phyloP scores from a whole-genome alignment of 2,113 vertebrate species.

The Spea bombifrons region DNA sequence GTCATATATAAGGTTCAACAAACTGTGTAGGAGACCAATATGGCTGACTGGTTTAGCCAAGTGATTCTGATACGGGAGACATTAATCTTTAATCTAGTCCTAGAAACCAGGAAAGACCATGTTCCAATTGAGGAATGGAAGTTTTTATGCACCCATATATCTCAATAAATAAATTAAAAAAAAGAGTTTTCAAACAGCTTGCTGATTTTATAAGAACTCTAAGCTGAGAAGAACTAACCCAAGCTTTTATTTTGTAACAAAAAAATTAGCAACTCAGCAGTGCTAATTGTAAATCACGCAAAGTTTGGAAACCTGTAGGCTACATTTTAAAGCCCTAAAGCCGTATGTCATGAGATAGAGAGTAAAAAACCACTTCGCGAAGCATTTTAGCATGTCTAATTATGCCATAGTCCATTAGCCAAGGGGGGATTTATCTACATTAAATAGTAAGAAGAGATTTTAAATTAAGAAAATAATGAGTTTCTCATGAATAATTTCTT shows the following conservation, averaged over 20 bases:
- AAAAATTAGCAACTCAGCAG: conserved; percentile 38
- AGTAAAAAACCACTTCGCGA: conserved; percentile 32
- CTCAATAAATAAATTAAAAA: no score
- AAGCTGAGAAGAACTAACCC: background rate
- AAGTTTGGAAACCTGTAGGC: conserved; percentile 33
- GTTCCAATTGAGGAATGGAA: no score
- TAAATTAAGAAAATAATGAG: conserved; percentile 47
- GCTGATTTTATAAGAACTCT: background rate
- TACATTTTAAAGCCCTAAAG: conserved; percentile 36
- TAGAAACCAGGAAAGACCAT: no score
- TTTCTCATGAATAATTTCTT: conserved; percentile 42
- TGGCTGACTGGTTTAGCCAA: no score
- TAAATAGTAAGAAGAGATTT: conserved; percentile 39
- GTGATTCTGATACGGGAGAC: no score
- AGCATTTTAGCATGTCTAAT: conserved; percentile 39
- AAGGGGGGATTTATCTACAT: conserved; percentile 38
- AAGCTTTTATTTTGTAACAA: conserved; percentile 24
- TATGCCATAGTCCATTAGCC: conserved; percentile 40
- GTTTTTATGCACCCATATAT: no score
- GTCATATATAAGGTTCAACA: no score
- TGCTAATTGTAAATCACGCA: conserved; percentile 42
- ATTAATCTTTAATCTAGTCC: no score
- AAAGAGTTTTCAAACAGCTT: background rate
- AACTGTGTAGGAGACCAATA: no score
- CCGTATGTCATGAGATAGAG: conserved; percentile 35